These are phyloP conservation scores for Labroides dimidiatus DNA, from an alignment of 2,797 vertebrate genomes.

Conservation along the genomic window DNA sequence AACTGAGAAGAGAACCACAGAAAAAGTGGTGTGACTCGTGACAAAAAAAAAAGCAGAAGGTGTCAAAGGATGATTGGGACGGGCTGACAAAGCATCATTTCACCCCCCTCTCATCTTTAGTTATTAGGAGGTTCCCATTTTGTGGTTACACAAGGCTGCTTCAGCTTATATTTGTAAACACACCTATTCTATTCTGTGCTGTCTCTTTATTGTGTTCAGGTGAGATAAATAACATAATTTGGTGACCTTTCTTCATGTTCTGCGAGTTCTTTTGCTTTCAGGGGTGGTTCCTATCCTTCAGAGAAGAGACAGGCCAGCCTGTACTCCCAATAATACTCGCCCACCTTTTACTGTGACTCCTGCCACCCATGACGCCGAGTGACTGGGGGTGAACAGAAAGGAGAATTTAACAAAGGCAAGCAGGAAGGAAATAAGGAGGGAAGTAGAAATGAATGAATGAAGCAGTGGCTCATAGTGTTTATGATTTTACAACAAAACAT, in stretches of 20 bases:
- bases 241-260: not conserved
- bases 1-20: slow-evolving; percentile 5
- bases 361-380: slow-evolving; percentile 9
- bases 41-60: slow-evolving; percentile 10
- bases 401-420: not conserved
- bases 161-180: slow-evolving; percentile 6
- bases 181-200: not conserved
- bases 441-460: not conserved
- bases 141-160: not conserved
- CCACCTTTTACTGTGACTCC: slow-evolving; percentile 30
- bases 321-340: slow-evolving; percentile 24
- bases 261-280: slow-evolving; percentile 12
- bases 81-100: slow-evolving; percentile 11
- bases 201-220: slow-evolving; percentile 1
- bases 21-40: not conserved
- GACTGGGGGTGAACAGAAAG: not conserved
- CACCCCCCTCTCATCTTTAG: not conserved
- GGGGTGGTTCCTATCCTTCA: slow-evolving; percentile 30
- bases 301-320: slow-evolving; percentile 26
- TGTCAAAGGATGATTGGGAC: slow-evolving; percentile 33
- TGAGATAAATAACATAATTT: not conserved
- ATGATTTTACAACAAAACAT: not conserved
- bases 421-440: not conserved
- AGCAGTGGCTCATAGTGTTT: not conserved
- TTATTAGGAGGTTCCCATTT: not conserved